Conservation (phyloP, 2,113 vertebrate genomes). For the Phalacrocorax brasilianus region DNA sequence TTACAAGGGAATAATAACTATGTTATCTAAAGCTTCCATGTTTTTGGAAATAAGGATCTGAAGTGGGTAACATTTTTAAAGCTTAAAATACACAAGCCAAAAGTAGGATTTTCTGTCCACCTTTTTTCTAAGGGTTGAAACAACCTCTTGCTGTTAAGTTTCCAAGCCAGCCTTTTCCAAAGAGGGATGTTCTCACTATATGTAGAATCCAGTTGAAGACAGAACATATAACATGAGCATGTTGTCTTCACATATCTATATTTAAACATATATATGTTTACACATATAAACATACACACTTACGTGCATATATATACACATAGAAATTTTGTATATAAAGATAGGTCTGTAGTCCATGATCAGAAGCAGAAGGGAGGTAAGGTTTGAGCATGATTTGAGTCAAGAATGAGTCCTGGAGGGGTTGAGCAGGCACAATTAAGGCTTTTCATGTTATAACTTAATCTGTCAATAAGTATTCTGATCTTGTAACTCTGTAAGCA, state of each 20-base stretch:
- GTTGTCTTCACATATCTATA: background rate
- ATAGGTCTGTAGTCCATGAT: background rate
- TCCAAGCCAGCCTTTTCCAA: conserved; percentile 43
- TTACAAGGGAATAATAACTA: background rate
- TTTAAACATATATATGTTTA: background rate
- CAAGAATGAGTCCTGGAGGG: background rate
- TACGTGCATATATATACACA: background rate
- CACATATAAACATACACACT: background rate
- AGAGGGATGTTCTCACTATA: background rate
- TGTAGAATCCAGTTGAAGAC: background rate
- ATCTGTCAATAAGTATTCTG: background rate
- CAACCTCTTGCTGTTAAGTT: background rate
- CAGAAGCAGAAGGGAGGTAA: background rate
- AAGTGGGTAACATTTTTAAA: background rate
- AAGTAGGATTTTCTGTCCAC: background rate
- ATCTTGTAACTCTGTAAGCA: background rate
- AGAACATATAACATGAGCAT: background rate
- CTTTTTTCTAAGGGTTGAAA: conserved; percentile 15
- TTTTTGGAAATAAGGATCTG: background rate
- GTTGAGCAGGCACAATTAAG: background rate
- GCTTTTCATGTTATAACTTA: background rate
- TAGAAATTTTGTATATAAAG: background rate
- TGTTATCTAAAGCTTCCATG: background rate
- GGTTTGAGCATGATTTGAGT: background rate
- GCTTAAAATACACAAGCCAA: background rate